Conservation (phyloP, 2,888 invertebrate genomes). For the Synergus umbraculus region DNA sequence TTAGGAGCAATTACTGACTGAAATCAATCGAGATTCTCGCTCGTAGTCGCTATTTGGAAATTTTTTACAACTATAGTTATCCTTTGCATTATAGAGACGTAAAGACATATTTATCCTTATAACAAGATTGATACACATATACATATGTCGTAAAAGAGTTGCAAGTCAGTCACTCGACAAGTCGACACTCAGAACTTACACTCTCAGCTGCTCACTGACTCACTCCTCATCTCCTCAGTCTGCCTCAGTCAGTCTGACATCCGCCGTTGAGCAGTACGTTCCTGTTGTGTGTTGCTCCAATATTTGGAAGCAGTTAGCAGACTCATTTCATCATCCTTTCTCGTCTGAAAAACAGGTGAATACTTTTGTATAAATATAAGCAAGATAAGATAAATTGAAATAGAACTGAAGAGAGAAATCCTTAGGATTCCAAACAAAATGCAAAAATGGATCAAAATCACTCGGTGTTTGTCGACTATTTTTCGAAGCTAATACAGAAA, state of each 20-base stretch:
- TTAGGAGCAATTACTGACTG: background rate
- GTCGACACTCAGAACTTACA: no score
- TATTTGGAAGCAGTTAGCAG: background rate
- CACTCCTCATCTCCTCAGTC: no score
- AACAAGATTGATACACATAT: background rate
- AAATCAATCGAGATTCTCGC: background rate
- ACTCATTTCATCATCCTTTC: constrained; percentile 29
- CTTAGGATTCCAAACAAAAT: background rate
- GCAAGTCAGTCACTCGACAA: background rate
- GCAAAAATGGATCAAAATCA: background rate
- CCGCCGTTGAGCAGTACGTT: background rate
- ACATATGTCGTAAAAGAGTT: background rate
- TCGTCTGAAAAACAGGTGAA: background rate
- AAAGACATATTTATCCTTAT: no score
- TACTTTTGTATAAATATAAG: constrained; percentile 8
- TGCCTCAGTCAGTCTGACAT: background rate
- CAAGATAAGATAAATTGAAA: background rate
- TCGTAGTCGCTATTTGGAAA: background rate
- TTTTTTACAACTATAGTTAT: background rate
- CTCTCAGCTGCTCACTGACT: no score
- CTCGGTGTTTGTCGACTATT: background rate
- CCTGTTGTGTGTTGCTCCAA: background rate
- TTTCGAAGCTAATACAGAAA: background rate
- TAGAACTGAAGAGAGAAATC: background rate
- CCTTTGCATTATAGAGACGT: no score